Base-by-base conservation (phyloP, 1,140 invertebrate species). In the Zeugodacus cucurbitae region DNA sequence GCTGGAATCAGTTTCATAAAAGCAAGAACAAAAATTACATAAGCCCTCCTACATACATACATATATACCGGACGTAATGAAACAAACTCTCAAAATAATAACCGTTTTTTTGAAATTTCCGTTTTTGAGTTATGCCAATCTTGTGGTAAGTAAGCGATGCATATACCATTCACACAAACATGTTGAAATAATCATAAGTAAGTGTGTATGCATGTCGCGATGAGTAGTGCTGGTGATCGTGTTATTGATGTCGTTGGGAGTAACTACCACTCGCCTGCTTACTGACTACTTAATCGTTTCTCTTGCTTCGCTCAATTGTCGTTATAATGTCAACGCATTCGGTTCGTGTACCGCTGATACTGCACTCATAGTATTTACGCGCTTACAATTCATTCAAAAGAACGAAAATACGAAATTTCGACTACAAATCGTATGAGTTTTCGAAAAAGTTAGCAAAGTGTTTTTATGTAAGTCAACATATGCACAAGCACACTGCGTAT, bases 261-360 rank as follows among this genome's bases (percentile, higher is more conserved):
- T 74, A 74, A n/a, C 70, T 82, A 26, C n/a, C 41, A 34, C n/a
- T 48, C 41, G 74, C 74, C 20, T n/a, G 22, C n/a, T n/a, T 48
- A 82, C 41, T 48, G 4, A 48, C 74, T 82, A 82, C 74, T 82
- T 41, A 26, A 48, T 82, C 22, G n/a, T 82, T 26, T 82, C 74
- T 48, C 74, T 48, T 82, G 41, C 20, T 41, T 22, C 41, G 41
- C 74, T 82, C 74, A 82, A 82, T 82, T 82, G 74, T 48, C 22
- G 14, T 82, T 48, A 82, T 82, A 82, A 48, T 82, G 41, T 82
- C 70, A 82, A 82, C 74, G 74, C 74, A 34, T 44, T 82, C 37
- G 22, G 74, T 82, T 82, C 74, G 74, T 48, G n/a, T 48, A 48
- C 74, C 41, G 74, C 34, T 62, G n/a, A 74, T 74, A 74, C 5